A percentile compares a stretch with the other conserved stretches of the same genome.
These are phyloP conservation scores for Barypeithes pellucidus DNA, from an alignment of 2,888 invertebrate species.

Conservation along the genomic window DNA sequence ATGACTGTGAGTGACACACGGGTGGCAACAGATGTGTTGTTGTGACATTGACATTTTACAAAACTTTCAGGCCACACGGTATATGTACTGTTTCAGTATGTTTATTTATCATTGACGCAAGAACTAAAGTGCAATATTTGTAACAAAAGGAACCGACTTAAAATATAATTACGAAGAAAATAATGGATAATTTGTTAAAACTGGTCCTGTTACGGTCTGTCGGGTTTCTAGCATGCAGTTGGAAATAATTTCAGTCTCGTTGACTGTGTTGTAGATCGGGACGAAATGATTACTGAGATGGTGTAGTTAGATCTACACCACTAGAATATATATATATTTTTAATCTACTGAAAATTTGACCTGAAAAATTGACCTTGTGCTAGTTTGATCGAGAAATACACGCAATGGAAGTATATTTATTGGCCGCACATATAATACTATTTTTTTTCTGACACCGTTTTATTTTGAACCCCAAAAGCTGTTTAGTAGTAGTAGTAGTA, in stretches of 20 bases:
- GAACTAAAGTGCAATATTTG: conserved; percentile 1
- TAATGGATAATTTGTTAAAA: conserved; percentile 34
- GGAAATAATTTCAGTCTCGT: conserved; percentile 39
- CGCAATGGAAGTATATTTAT: background rate
- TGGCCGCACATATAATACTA: no score
- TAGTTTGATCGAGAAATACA: background rate
- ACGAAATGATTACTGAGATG: conserved; percentile 29
- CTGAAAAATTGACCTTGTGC: conserved; percentile 7
- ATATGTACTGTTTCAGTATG: background rate
- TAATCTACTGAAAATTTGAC: conserved; percentile 1
- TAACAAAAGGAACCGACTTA: conserved; percentile 21
- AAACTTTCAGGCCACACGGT: background rate
- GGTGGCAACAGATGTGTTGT: no score
- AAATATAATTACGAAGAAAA: conserved; percentile 39
- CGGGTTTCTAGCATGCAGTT: conserved; percentile 42
- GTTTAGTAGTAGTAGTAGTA: no score
- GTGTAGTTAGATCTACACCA: conserved; percentile 26
- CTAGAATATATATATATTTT: conserved; percentile 14
- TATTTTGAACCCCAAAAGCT: no score
- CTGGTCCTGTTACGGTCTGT: conserved; percentile 39
- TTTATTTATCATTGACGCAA: background rate
- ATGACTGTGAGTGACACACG: no score
- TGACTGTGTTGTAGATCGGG: conserved; percentile 34
- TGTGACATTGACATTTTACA: background rate
- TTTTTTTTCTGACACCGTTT: no score